Evolutionary conservation across 2,113 vertebrate genomes (phyloP).

Genomic region (Melanerpes formicivorus): DNA sequence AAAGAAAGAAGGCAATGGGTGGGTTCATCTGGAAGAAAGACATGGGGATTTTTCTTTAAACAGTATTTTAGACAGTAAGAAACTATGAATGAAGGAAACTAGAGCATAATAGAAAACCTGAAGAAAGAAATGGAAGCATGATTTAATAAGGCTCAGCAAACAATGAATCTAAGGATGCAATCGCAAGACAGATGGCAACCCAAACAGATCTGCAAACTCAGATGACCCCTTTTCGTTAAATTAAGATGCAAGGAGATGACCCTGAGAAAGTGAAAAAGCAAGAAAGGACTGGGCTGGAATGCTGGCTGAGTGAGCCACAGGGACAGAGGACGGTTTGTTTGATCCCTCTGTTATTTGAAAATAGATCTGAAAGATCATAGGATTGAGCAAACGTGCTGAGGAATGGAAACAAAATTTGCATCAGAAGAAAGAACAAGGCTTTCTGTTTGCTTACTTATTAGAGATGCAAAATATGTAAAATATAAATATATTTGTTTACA

Average conservation of each 20-base stretch:
- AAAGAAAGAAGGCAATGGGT: background rate
- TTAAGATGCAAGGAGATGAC: conserved; percentile 6
- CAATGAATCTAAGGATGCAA: background rate
- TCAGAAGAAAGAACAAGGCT: background rate
- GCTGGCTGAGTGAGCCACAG: background rate
- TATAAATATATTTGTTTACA: background rate
- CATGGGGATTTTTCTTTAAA: background rate
- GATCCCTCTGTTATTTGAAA: background rate
- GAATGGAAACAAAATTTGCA: background rate
- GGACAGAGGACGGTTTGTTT: conserved; percentile 7
- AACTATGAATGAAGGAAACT: background rate
- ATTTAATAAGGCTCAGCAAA: background rate
- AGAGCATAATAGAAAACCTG: background rate
- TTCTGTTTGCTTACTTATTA: background rate
- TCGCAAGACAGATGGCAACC: background rate
- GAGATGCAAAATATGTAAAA: background rate
- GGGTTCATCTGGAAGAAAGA: background rate
- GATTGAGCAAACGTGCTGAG: background rate
- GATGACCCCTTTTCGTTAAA: conserved; percentile 17
- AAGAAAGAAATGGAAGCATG: background rate
- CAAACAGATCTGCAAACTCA: conserved; percentile 25
- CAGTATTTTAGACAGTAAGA: background rate
- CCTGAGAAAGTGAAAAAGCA: conserved; percentile 31
- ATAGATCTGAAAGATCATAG: background rate
- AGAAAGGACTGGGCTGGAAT: conserved; percentile 25